phyloP scores from a whole-genome alignment of 30 jellyfish, hydroid and myxozoan species.

The Aurelia coerulea region DNA sequence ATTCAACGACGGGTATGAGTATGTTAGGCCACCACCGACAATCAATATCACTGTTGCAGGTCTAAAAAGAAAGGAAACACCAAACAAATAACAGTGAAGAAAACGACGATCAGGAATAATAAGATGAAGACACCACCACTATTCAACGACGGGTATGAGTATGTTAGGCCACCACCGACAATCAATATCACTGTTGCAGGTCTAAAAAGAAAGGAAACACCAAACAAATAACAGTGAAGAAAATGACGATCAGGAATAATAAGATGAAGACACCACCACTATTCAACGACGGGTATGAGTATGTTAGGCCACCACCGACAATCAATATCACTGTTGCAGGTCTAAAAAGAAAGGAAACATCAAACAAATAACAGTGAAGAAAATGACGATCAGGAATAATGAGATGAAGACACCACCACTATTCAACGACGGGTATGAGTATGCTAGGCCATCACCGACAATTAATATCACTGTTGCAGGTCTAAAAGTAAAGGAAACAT shows the following conservation, averaged over 20 bases:
- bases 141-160: slow-evolving; percentile 77
- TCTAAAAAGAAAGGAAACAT: background rate
- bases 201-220: background rate
- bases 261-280: slow-evolving; percentile 51
- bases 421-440: slow-evolving; percentile 77
- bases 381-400: slow-evolving; percentile 42
- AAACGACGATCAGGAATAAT: slow-evolving; percentile 42
- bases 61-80: background rate
- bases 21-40: slow-evolving; percentile 93
- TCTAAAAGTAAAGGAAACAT: background rate
- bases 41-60: slow-evolving; percentile 81
- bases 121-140: slow-evolving; percentile 51
- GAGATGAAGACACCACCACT: slow-evolving; percentile 52
- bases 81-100: slow-evolving; percentile 78
- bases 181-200: slow-evolving; percentile 81
- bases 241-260: slow-evolving; percentile 42
- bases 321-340: slow-evolving; percentile 81
- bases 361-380: slow-evolving; percentile 77
- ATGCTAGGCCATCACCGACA: slow-evolving; percentile 92
- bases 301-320: slow-evolving; percentile 93
- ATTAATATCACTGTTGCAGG: slow-evolving; percentile 81
- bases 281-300: slow-evolving; percentile 77
- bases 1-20: slow-evolving; percentile 77
- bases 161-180: slow-evolving; percentile 93
- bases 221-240: slow-evolving; percentile 77